Percentiles rank a stretch among this genome's conserved stretches.
Evolutionary conservation across 2,888 invertebrate genomes (phyloP).

Genomic region (Prenolepis imparis): DNA sequence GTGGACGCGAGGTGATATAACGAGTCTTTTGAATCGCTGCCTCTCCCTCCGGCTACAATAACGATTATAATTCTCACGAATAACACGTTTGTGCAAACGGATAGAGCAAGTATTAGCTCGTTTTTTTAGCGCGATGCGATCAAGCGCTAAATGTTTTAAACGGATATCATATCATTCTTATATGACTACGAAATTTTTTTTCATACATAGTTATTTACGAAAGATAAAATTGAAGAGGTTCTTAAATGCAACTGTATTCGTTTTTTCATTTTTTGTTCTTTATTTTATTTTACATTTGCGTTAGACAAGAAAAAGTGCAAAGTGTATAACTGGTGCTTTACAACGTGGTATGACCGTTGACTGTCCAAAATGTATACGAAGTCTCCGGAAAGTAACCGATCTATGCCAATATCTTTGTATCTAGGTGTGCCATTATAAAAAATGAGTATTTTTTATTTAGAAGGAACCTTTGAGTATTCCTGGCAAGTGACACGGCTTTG

Average conservation of each 20-base stretch:
- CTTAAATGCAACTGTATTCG: neutral
- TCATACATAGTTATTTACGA: neutral
- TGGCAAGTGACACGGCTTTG: no score
- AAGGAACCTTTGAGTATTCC: no score
- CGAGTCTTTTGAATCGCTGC: conserved; percentile 46
- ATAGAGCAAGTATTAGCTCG: neutral
- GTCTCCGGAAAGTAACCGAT: no score
- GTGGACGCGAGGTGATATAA: conserved; percentile 37
- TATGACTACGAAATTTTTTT: neutral
- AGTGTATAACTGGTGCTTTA: no score
- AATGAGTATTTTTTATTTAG: no score
- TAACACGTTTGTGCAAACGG: conserved; percentile 33
- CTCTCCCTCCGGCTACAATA: conserved; percentile 45
- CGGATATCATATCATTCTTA: neutral
- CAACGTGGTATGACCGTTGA: no score
- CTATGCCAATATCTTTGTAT: no score
- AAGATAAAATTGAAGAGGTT: neutral
- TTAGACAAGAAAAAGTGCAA: neutral
- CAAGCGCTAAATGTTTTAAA: neutral
- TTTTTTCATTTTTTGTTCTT: neutral
- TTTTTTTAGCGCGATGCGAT: neutral
- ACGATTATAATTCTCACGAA: conserved; percentile 43
- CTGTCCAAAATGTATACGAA: no score
- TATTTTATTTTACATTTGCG: neutral
- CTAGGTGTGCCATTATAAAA: no score